A percentile compares a stretch with the other conserved stretches of the same genome.
Conservation (phyloP, 2,113 vertebrate species). For the Grantiella picta region DNA sequence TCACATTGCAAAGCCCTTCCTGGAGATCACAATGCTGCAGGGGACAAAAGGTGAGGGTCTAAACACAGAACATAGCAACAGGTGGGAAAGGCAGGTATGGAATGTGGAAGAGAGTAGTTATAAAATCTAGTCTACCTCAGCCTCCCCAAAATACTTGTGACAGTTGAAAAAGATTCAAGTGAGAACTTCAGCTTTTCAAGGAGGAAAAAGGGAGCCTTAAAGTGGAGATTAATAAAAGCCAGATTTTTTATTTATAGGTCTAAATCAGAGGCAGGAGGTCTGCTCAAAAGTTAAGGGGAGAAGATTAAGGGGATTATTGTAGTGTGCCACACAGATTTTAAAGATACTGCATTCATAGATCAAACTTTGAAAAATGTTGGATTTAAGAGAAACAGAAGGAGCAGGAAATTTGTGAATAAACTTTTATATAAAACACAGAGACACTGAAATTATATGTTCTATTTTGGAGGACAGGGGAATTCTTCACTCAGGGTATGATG, state of each 20-base stretch:
- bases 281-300: not conserved
- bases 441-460: not conserved
- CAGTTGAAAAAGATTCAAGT: not conserved
- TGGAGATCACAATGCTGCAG: rapidly evolving
- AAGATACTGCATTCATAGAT: not conserved
- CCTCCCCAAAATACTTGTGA: not conserved
- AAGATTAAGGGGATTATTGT: not conserved
- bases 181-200: not conserved
- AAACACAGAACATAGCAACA: not conserved
- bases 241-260: not conserved
- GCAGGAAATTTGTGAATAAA: not conserved
- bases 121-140: not conserved
- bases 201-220: not conserved
- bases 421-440: not conserved
- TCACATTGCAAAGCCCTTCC: not conserved
- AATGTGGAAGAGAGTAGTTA: not conserved
- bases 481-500: not conserved
- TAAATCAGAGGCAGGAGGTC: not conserved
- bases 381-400: not conserved
- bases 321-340: not conserved
- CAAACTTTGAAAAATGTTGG: not conserved
- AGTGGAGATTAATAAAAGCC: not conserved
- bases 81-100: not conserved
- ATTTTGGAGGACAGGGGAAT: not conserved
- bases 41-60: not conserved